Evolutionary conservation across 1,140 invertebrate species (phyloP).

Genomic region (Aplysia californica): DNA sequence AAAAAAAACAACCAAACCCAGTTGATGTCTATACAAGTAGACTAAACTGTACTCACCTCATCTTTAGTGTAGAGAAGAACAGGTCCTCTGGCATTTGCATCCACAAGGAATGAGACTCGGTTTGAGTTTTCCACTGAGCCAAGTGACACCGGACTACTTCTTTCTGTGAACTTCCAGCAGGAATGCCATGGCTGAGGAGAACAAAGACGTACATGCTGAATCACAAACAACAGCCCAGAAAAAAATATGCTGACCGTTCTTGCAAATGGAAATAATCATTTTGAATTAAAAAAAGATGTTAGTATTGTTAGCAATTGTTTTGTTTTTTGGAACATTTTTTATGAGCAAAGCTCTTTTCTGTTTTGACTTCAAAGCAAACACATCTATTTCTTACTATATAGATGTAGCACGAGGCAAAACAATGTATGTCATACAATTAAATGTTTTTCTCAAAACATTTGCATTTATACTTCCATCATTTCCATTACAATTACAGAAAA

Average conservation of each 20-base stretch:
- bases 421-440: too few relatives aligned
- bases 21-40: too few relatives aligned
- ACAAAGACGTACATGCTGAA: too few relatives aligned
- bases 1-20: too few relatives aligned
- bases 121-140: constrained; percentile 13
- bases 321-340: not conserved
- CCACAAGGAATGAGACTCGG: not conserved
- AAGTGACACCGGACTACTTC: not conserved
- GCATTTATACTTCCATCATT: too few relatives aligned
- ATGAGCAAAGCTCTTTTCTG: not conserved
- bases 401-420: too few relatives aligned
- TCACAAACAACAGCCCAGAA: too few relatives aligned
- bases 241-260: too few relatives aligned
- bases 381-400: too few relatives aligned
- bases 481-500: too few relatives aligned
- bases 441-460: too few relatives aligned
- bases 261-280: not conserved
- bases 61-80: not conserved
- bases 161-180: not conserved
- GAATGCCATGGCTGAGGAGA: constrained; percentile 6
- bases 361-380: too few relatives aligned
- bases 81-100: not conserved
- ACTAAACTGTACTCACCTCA: not conserved
- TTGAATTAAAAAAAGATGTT: not conserved
- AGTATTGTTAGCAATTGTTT: not conserved